A percentile compares a stretch with the other conserved stretches of the same genome.
These are phyloP conservation scores for Limosa lapponica DNA, from an alignment of 2,797 vertebrate genomes.

Conservation along the genomic window DNA sequence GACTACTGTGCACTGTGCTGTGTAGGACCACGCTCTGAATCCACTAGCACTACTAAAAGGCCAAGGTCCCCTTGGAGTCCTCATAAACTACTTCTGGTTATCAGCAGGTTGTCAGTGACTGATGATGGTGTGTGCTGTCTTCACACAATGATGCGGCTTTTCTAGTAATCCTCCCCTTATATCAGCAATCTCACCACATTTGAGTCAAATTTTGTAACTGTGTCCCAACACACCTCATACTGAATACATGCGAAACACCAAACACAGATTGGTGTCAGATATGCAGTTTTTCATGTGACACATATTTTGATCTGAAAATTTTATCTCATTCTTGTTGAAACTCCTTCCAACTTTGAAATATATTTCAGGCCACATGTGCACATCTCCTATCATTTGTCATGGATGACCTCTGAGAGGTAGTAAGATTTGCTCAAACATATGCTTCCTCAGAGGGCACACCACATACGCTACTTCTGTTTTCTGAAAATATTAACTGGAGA, in stretches of 20 bases:
- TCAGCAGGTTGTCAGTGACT: neutral
- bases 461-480: neutral
- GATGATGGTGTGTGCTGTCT: neutral
- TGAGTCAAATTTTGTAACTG: neutral
- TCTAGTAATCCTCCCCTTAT: neutral
- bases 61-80: neutral
- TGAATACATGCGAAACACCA: neutral
- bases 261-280: neutral
- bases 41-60: neutral
- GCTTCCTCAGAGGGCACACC: neutral
- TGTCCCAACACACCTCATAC: neutral
- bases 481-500: constrained; percentile 12
- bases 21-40: neutral
- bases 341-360: neutral
- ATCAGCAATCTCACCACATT: neutral
- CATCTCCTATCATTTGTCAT: neutral
- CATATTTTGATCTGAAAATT: neutral
- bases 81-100: neutral
- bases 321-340: neutral
- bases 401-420: neutral
- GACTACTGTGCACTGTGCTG: neutral
- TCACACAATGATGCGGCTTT: neutral
- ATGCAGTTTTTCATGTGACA: neutral
- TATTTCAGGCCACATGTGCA: neutral
- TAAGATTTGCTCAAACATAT: neutral